Evolutionary conservation across 2,797 vertebrate genomes (phyloP).

Genomic region (Dryobates pubescens): DNA sequence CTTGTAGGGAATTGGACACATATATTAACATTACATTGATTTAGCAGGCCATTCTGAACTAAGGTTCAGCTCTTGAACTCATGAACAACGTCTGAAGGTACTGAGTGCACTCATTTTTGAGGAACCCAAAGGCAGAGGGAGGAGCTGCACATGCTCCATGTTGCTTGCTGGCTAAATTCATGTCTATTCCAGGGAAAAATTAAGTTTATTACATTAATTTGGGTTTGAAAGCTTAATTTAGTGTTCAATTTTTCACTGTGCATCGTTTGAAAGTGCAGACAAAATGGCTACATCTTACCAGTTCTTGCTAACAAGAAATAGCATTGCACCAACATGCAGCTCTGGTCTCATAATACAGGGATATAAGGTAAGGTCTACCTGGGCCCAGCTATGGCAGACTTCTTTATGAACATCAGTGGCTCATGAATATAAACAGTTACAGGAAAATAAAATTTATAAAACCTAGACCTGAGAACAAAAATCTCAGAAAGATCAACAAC

Average conservation of each 20-base stretch:
- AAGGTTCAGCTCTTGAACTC: not conserved
- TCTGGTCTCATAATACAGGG: constrained; percentile 17
- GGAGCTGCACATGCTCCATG: not conserved
- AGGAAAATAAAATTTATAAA: constrained; percentile 80
- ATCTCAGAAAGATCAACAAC: constrained; percentile 79
- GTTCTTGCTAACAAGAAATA: not conserved
- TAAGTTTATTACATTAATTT: not conserved
- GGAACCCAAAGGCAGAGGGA: not conserved
- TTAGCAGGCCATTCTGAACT: not conserved
- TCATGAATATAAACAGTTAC: constrained; percentile 83
- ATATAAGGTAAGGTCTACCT: constrained; percentile 50
- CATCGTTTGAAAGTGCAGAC: not conserved
- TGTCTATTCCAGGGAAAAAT: not conserved
- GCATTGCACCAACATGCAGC: not conserved
- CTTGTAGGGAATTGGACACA: not conserved
- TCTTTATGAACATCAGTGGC: constrained; percentile 75
- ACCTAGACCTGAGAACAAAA: constrained; percentile 76
- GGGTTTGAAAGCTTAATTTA: constrained; percentile 8
- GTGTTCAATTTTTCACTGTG: constrained; percentile 28
- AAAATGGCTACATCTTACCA: not conserved
- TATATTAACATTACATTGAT: not conserved
- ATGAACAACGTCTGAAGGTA: not conserved
- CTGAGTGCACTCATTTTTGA: not conserved
- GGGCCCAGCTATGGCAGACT: constrained; percentile 62
- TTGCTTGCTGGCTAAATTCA: not conserved